phyloP scores from a whole-genome alignment of 2,888 invertebrate genomes.

The Xestia xanthographa region DNA sequence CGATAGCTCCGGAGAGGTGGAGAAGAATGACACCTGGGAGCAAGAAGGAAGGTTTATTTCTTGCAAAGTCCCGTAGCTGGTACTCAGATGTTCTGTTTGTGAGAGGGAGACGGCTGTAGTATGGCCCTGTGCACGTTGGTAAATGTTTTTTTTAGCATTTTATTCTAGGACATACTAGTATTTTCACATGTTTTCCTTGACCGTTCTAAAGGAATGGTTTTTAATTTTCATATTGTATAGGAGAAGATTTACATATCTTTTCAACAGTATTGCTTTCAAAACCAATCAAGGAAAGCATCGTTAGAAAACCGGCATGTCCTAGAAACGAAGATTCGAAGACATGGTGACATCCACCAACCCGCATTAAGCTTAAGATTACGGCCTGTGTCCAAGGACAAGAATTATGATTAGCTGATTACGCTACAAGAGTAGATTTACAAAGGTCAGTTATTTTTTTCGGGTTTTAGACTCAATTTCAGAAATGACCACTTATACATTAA shows the following conservation, averaged over 20 bases:
- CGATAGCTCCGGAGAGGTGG: conserved; percentile 97
- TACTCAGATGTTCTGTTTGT: not conserved
- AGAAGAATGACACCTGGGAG: conserved; percentile 97
- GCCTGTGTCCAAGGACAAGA: not conserved
- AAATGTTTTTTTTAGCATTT: not conserved
- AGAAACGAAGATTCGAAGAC: not conserved
- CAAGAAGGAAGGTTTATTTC: not conserved
- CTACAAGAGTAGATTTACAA: no score
- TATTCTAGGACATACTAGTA: not conserved
- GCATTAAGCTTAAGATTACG: not conserved
- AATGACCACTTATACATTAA: not conserved
- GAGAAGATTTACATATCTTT: not conserved
- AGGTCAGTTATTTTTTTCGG: not conserved
- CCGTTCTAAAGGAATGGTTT: no score
- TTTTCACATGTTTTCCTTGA: not conserved
- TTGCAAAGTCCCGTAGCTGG: not conserved
- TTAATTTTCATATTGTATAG: not conserved
- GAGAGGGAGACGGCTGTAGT: not conserved
- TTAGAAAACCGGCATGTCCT: no score
- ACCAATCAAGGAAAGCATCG: not conserved
- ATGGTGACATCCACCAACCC: not conserved
- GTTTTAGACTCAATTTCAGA: not conserved
- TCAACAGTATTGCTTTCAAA: not conserved
- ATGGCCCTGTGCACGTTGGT: not conserved
- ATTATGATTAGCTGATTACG: not conserved